Conservation (phyloP, 1,140 invertebrate species). For the Leptestheria dahalacensis region DNA sequence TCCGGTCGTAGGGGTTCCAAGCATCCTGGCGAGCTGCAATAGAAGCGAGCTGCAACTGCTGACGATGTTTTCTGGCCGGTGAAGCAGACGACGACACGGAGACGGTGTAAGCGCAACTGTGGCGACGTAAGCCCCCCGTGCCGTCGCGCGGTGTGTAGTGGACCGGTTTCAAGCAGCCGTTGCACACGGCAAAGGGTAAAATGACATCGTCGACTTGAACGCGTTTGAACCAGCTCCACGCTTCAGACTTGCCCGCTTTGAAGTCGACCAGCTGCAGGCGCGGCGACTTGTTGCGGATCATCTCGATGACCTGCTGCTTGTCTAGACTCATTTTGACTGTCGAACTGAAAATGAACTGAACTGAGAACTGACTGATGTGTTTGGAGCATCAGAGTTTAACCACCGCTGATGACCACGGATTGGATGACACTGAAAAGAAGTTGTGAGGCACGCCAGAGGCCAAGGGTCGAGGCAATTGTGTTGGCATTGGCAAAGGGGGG, state of each 20-base stretch:
- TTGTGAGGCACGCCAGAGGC: not conserved
- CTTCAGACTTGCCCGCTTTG: slow-evolving; percentile 6
- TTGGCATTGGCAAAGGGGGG: not conserved
- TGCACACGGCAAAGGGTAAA: slow-evolving; percentile 4
- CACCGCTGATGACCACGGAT: not conserved
- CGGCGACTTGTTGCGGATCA: slow-evolving; percentile 5
- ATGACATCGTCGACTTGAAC: slow-evolving; percentile 1
- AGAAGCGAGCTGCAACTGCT: not conserved
- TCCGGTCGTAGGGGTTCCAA: too few relatives aligned
- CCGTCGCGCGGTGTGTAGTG: slow-evolving; percentile 9
- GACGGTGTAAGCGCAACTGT: slow-evolving; percentile 3
- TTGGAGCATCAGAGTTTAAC: too few relatives aligned
- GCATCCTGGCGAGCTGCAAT: too few relatives aligned
- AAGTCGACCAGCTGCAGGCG: slow-evolving; percentile 1
- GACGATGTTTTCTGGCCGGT: not conserved
- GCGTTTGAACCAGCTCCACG: slow-evolving; percentile 7
- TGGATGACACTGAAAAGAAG: not conserved
- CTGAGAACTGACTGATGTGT: too few relatives aligned
- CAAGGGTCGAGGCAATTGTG: not conserved
- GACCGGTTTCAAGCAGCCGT: slow-evolving; percentile 9
- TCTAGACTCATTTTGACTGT: slow-evolving; percentile 8
- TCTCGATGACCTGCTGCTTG: slow-evolving; percentile 6
- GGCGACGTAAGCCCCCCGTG: slow-evolving; percentile 6
- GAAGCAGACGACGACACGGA: slow-evolving; percentile 2
- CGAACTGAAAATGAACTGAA: not conserved